Evolutionary conservation across 2,888 invertebrate genomes (phyloP).

Genomic region (Drosophila nr. medialis): DNA sequence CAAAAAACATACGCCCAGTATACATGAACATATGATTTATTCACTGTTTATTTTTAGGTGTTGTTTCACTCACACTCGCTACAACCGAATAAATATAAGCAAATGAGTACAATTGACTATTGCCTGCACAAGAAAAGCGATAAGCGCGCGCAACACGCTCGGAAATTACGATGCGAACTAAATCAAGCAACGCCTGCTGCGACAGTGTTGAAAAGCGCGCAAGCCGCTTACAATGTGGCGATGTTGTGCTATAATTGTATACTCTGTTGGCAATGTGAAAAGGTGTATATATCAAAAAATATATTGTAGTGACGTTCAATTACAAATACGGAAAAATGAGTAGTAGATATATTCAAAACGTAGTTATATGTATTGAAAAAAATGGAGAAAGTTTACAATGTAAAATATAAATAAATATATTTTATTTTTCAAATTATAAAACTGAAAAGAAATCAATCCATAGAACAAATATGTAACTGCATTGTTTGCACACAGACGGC

Average conservation of each 20-base stretch:
- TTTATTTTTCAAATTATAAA: not conserved
- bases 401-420: no score
- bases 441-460: not conserved
- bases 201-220: conserved; percentile 34
- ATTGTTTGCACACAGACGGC: not conserved
- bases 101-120: not conserved
- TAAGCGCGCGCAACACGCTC: conserved; percentile 14
- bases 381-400: not conserved
- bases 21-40: not conserved
- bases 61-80: not conserved
- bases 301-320: no score
- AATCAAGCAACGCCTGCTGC: not conserved
- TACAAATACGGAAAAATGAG: not conserved
- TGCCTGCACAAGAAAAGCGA: not conserved
- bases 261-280: not conserved
- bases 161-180: conserved; percentile 14
- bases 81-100: not conserved
- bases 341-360: no score
- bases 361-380: not conserved
- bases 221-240: not conserved
- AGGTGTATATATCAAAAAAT: not conserved
- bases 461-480: not conserved
- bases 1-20: not conserved
- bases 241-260: conserved; percentile 8
- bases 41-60: not conserved